phyloP scores from a whole-genome alignment of 2,797 vertebrate species.

The Pseudochirops corinnae region DNA sequence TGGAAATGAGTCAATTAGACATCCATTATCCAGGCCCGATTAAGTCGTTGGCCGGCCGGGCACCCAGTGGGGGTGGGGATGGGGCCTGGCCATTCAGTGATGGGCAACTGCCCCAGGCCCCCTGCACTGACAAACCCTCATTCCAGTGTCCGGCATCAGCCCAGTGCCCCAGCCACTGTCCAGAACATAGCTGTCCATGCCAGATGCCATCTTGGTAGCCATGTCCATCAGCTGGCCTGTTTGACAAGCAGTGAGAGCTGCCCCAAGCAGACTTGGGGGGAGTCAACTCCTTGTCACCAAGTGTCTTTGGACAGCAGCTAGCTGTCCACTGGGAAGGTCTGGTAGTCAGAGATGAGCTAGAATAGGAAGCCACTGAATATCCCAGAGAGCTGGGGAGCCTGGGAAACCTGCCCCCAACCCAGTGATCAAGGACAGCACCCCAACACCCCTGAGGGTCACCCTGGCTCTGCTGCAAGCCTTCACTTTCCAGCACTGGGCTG shows the following conservation, averaged over 20 bases:
- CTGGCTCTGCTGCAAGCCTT: constrained; percentile 29
- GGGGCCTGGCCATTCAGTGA: constrained; percentile 72
- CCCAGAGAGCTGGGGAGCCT: not conserved
- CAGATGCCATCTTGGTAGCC: not conserved
- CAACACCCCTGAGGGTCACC: not conserved
- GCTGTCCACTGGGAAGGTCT: not conserved
- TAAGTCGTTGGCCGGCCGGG: constrained; percentile 87
- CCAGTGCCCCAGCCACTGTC: constrained; percentile 41
- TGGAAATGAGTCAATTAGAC: constrained; percentile 99
- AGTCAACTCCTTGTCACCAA: not conserved
- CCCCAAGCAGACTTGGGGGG: not conserved
- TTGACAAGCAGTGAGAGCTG: not conserved
- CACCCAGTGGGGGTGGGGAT: constrained; percentile 49
- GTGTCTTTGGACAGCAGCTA: not conserved
- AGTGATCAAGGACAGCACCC: not conserved
- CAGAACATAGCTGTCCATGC: not conserved
- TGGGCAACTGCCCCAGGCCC: not conserved
- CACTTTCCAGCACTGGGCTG: constrained; percentile 17
- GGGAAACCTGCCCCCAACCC: not conserved
- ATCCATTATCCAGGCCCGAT: constrained; percentile 96
- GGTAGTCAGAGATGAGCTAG: not conserved
- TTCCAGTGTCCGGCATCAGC: constrained; percentile 33
- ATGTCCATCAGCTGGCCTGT: not conserved
- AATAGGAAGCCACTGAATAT: not conserved
- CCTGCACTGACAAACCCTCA: not conserved